A percentile compares a stretch with the other conserved stretches of the same genome.
phyloP scores from a whole-genome alignment of 2,888 invertebrate genomes.

The Uloborus plumipes region DNA sequence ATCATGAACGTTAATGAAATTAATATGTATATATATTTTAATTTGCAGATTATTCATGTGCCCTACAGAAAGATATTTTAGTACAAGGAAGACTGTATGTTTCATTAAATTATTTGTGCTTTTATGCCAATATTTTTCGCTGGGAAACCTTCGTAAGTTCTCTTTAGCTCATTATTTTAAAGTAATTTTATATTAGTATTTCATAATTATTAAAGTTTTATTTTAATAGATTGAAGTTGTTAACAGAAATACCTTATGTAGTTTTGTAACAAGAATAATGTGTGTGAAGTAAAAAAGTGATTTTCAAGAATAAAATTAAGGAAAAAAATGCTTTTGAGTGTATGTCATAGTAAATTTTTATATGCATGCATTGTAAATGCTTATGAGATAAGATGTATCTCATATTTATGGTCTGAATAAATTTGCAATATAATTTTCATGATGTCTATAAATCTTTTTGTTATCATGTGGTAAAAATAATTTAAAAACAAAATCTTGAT shows the following conservation, averaged over 20 bases:
- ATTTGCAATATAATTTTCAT: too few species aligned
- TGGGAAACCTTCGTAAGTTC: conserved; percentile 86
- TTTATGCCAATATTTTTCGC: conserved; percentile 97
- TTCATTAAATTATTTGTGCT: conserved; percentile 94
- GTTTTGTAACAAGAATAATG: not conserved
- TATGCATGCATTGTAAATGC: too few species aligned
- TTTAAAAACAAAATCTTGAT: too few species aligned
- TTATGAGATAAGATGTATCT: too few species aligned
- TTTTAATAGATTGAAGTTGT: not conserved
- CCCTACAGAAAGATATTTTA: conserved; percentile 94
- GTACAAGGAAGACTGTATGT: conserved; percentile 96
- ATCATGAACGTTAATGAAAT: not conserved
- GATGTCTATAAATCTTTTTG: too few species aligned
- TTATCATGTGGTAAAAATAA: too few species aligned
- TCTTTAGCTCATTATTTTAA: not conserved
- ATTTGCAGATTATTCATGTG: conserved; percentile 93
- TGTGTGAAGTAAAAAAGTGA: too few species aligned
- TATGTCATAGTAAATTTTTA: too few species aligned
- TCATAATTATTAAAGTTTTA: not conserved
- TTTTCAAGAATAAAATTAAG: too few species aligned
- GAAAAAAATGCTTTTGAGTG: too few species aligned
- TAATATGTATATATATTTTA: conserved; percentile 66
- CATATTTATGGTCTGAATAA: too few species aligned
- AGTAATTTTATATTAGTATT: not conserved
- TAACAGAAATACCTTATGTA: not conserved